phyloP scores from a whole-genome alignment of 2,113 vertebrate genomes.

The Chloebia gouldiae region DNA sequence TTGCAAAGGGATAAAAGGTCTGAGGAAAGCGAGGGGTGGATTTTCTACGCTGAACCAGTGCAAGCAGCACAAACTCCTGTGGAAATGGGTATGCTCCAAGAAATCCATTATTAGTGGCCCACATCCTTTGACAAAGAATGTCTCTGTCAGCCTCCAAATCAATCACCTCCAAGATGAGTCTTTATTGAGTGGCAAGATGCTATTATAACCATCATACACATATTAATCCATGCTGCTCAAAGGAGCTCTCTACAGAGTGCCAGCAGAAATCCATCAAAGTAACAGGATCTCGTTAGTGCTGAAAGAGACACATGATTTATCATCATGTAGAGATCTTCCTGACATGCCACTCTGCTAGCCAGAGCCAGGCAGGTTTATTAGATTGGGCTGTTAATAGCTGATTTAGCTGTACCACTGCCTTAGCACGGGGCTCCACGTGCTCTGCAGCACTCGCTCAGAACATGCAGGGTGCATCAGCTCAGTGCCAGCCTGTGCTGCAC shows the following conservation, averaged over 20 bases:
- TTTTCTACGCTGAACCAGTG: background rate
- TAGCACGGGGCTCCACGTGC: background rate
- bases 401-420: background rate
- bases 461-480: background rate
- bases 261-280: conserved; percentile 26
- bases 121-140: background rate
- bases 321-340: background rate
- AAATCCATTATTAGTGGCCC: background rate
- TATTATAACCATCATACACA: background rate
- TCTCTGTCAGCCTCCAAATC: background rate
- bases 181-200: background rate
- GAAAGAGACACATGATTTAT: background rate
- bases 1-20: background rate
- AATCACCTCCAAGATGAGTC: background rate
- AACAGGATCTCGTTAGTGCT: background rate
- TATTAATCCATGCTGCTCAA: background rate
- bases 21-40: background rate
- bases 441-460: background rate
- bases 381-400: background rate
- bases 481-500: background rate
- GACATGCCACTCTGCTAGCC: background rate
- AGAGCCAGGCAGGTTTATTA: background rate
- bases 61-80: background rate
- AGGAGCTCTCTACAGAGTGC: background rate
- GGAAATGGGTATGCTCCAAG: background rate